Percentiles rank a stretch among this genome's conserved stretches.
phyloP scores from a whole-genome alignment of 2,888 invertebrate genomes.

The Xylocampa areola region DNA sequence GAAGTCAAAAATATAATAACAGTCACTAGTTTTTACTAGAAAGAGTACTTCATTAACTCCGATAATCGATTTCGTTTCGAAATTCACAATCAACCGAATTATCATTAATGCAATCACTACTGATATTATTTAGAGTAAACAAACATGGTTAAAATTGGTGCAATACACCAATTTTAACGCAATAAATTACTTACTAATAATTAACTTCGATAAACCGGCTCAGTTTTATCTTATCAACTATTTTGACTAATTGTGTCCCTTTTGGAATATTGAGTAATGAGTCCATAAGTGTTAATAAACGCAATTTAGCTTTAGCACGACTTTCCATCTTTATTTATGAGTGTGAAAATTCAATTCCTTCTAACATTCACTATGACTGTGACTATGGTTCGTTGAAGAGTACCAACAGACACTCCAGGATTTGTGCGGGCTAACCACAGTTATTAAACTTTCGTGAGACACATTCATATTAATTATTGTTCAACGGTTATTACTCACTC shows the following conservation, averaged over 20 bases:
- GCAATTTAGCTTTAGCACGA: too few relatives aligned
- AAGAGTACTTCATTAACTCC: not conserved
- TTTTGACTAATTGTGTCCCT: constrained; percentile 38
- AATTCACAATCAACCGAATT: constrained; percentile 13
- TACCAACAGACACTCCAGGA: too few relatives aligned
- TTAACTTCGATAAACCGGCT: constrained; percentile 51
- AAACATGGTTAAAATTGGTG: constrained; percentile 14
- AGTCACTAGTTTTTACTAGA: constrained; percentile 1
- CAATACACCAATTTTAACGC: constrained; percentile 12
- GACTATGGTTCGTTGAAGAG: too few relatives aligned
- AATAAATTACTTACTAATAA: constrained; percentile 36
- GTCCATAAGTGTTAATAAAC: not conserved
- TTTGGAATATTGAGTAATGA: constrained; percentile 12
- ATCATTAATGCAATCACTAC: constrained; percentile 1
- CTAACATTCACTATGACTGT: too few relatives aligned
- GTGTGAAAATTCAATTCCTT: too few relatives aligned
- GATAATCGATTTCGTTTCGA: constrained; percentile 9
- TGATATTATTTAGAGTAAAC: constrained; percentile 6
- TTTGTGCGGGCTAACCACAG: too few relatives aligned
- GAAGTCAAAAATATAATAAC: not conserved
- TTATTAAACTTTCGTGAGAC: too few relatives aligned
- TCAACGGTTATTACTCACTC: too few relatives aligned
- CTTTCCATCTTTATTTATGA: too few relatives aligned
- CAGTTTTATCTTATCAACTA: constrained; percentile 41
- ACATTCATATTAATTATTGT: too few relatives aligned